phyloP scores from a whole-genome alignment of 1,140 invertebrate genomes.

The Hylaeus anthracinus region DNA sequence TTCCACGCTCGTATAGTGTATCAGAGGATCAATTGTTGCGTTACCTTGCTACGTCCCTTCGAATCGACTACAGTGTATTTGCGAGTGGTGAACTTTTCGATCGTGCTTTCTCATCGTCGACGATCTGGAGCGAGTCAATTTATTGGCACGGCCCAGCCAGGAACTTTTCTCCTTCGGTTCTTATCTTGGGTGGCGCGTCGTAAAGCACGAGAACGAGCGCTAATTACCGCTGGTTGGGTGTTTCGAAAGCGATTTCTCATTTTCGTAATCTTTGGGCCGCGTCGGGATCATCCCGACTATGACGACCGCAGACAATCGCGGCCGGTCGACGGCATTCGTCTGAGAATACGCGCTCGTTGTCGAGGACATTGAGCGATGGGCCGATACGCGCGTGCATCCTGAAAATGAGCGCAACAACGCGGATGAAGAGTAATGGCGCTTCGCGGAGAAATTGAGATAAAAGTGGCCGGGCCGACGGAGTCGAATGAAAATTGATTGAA shows the following conservation, averaged over 20 bases:
- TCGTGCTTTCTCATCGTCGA: constrained; percentile 18
- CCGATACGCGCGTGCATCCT: background rate
- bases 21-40: background rate
- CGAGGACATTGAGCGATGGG: constrained; percentile 2
- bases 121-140: constrained; percentile 5
- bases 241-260: constrained; percentile 63
- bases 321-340: background rate
- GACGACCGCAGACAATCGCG: constrained; percentile 4
- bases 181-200: constrained; percentile 41
- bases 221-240: constrained; percentile 56
- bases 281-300: constrained; percentile 19
- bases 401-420: background rate
- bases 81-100: constrained; percentile 41
- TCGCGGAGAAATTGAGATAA: background rate
- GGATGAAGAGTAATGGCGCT: constrained; percentile 1
- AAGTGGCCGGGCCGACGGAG: background rate
- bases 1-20: too few species aligned
- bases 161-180: constrained; percentile 45
- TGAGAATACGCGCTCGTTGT: background rate
- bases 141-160: background rate
- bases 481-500: background rate
- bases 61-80: background rate
- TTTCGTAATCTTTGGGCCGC: constrained; percentile 54
- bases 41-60: too few species aligned
- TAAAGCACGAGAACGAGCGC: constrained; percentile 56